Evolutionary conservation across 2,113 vertebrate species (phyloP).

Genomic region (Hystrix cristata): DNA sequence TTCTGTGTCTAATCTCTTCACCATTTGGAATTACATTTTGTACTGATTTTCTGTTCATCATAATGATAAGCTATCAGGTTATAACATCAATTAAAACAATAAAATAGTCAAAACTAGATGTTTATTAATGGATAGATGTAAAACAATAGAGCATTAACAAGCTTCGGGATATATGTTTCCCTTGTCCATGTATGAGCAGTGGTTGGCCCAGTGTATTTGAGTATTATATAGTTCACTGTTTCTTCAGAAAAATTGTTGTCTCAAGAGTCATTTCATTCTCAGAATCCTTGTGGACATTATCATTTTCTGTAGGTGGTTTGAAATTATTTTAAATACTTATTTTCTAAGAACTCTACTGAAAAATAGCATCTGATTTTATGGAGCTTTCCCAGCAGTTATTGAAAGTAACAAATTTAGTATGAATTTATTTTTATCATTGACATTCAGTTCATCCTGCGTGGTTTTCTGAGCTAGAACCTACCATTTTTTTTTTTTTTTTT

Average conservation of each 20-base stretch:
- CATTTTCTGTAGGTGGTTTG: neutral
- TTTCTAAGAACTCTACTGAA: neutral
- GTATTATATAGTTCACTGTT: neutral
- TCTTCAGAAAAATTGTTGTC: slow-evolving; percentile 19
- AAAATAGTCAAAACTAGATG: neutral
- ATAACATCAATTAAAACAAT: neutral
- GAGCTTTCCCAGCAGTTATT: slow-evolving; percentile 13
- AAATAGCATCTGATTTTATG: slow-evolving; percentile 10
- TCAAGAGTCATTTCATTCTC: neutral
- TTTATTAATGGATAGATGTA: neutral
- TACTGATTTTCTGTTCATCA: neutral
- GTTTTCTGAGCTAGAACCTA: slow-evolving; percentile 49
- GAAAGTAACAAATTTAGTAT: slow-evolving; percentile 44
- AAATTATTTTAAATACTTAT: slow-evolving; percentile 47
- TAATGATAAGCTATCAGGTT: neutral
- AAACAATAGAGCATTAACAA: neutral
- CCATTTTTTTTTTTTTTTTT: no score
- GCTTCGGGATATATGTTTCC: neutral
- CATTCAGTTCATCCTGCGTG: slow-evolving; percentile 55
- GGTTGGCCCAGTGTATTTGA: neutral
- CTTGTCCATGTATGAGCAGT: neutral
- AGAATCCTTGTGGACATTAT: neutral
- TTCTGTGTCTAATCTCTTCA: neutral
- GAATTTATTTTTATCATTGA: slow-evolving; percentile 50
- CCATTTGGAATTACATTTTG: neutral